Base-by-base conservation (phyloP, 2,113 vertebrate species). In the Rhinoderma darwinii region DNA sequence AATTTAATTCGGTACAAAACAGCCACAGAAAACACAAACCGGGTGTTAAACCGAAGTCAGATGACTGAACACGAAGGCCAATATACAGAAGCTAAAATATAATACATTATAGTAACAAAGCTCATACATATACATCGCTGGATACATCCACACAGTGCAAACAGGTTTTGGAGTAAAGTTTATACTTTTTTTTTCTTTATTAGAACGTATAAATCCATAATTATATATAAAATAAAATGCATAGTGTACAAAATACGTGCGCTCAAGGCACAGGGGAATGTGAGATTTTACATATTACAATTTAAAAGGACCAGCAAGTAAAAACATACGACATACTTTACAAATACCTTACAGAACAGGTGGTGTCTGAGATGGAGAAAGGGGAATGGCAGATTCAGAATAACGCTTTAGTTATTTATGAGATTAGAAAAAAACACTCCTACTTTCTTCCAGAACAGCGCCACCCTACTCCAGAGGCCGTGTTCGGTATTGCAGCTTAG, bases 241-340 rank as follows among this genome's bases (percentile, higher is more conserved):
- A 54, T 54, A 78, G 75, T 54, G 35, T 54, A 78, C 25, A 50
- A 15, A n/a, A 47, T 14, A 3, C 0, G 68, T 25, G 68, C 68
- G 27, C 63, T 18, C 66, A 32, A 22, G 66, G 66, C 66, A 70
- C 66, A 1, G 63, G 14, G 63, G 63, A 32, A 66, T 66, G 30
- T 66, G 63, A 66, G 30, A 30, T 66, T 17, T 66, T 66, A 66
- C 59, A 63, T 63, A 27, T 63, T 63, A 63, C 59, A 63, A 30
- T 63, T 7, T 10, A 56, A 6, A 54, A 56, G 44, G 44, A 47
- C 44, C 44, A 47, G 44, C 14, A 47, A 8, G 14, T 11, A 47
- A 47, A 47, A 47, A 47, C 9, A 9, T 11, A 47, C 9, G 14
- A 47, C 9, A 47, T 7, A 47, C 44, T 47, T 11, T 12, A 47